Evolutionary conservation across 2,888 invertebrate species (phyloP), one percentile per base, ranked within the genome.

Genomic region (Sialis fuliginosa): DNA sequence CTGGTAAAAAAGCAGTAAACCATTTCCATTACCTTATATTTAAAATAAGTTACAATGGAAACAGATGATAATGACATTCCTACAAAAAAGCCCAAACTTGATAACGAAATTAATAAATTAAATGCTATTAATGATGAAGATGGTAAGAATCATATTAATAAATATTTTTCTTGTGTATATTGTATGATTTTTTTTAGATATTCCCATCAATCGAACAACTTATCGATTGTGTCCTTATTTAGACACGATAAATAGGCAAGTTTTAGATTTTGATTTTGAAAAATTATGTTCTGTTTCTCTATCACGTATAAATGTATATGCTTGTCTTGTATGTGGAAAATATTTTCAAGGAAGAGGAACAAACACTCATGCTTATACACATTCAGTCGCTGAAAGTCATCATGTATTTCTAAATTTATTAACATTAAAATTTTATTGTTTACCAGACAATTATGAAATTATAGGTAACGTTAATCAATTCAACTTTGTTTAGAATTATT

Each of bases 391-490:
- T 39, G 95, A 95, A 57, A 84, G 90, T 49, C 98, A 99, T 68
- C 96, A 96, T 72, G 97, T 99, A 1, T 99, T 89, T 60, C 72
- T 98, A 8, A 99, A 99, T 70, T 72, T 99, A 45, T 90, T 89
- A 56, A 96, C 97, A 0, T 70, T 98, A 50, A 89, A 92, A 61
- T 99, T 98, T 67, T 99, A 98, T 66, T 99, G 98, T 62, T 70
- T 99, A 50, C 98, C 98, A 1, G 98, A 99, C 62, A 98, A 98
- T 65, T 99, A 99, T 70, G 95, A 98, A 74, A 92, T 99, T 55
- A 89, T 96, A 56, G 93, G 92, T 81, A 73, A 74, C 63, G 58
- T 37, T 37, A 37, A 6, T 10, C 7, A 37, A 37, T 37, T 6
- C 33, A 39, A 9, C 34, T 37, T 33, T 35, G 35, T 40, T 44